Percentiles rank a stretch among this genome's conserved stretches.
Conservation (phyloP, 2,888 invertebrate genomes). For the Oeneis ivallda region DNA sequence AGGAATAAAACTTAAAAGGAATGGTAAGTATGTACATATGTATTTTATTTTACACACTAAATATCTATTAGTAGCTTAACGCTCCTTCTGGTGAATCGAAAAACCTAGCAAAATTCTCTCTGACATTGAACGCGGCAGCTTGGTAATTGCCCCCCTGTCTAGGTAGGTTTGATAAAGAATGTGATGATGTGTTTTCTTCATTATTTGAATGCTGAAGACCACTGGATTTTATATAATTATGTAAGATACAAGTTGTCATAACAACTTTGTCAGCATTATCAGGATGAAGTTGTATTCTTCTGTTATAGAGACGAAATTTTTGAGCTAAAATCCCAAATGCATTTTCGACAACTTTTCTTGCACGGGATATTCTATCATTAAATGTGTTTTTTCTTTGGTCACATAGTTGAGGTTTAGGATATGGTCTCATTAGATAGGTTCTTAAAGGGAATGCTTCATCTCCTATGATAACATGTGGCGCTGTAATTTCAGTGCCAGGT, state of each 20-base stretch:
- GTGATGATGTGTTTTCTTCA: neutral
- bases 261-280: neutral
- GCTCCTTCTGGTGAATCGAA: slow-evolving; percentile 9
- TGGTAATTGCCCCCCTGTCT: slow-evolving; percentile 11
- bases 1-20: slow-evolving; percentile 13
- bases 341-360: slow-evolving; percentile 19
- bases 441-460: slow-evolving; percentile 19
- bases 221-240: slow-evolving; percentile 14
- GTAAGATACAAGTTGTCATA: slow-evolving; percentile 13
- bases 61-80: too few species aligned
- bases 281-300: slow-evolving; percentile 8
- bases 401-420: slow-evolving; percentile 29
- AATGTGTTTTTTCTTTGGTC: slow-evolving; percentile 27
- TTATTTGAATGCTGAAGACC: slow-evolving; percentile 7
- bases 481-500: slow-evolving; percentile 32
- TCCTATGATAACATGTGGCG: slow-evolving; percentile 30
- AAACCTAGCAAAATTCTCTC: slow-evolving; percentile 18
- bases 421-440: slow-evolving; percentile 35
- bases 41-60: too few species aligned
- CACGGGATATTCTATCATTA: slow-evolving; percentile 19
- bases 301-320: slow-evolving; percentile 16
- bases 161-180: slow-evolving; percentile 10
- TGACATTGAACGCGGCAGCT: slow-evolving; percentile 11
- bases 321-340: slow-evolving; percentile 18
- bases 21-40: too few species aligned